These are phyloP conservation scores for Hartigia nigra DNA, from an alignment of 2,888 invertebrate genomes.

Conservation along the genomic window DNA sequence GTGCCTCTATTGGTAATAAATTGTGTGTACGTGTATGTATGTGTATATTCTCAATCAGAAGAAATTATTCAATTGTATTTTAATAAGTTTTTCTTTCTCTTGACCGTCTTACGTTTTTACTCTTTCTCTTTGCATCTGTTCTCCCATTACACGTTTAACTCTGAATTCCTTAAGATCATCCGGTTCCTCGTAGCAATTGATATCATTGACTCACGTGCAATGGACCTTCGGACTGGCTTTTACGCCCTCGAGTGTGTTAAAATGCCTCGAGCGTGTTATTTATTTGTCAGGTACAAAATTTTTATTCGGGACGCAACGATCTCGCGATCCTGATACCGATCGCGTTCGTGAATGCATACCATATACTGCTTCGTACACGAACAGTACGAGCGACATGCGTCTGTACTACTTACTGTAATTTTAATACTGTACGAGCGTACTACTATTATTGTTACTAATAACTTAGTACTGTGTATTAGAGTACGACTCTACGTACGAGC, in stretches of 20 bases:
- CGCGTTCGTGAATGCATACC: background rate
- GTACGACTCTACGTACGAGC: background rate
- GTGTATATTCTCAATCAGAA: background rate
- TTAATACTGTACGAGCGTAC: background rate
- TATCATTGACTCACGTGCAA: background rate
- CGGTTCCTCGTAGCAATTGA: background rate
- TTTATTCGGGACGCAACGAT: background rate
- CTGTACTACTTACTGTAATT: background rate
- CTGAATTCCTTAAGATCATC: background rate
- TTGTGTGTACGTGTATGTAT: background rate
- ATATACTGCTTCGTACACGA: background rate
- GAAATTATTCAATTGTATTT: background rate
- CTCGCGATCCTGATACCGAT: background rate
- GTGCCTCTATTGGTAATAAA: background rate
- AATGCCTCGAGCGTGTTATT: background rate
- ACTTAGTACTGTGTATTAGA: background rate
- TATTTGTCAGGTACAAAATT: too few relatives aligned
- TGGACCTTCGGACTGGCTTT: background rate
- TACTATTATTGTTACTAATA: background rate
- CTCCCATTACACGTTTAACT: background rate
- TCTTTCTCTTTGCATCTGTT: background rate
- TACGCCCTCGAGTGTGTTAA: background rate
- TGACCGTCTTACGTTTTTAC: background rate
- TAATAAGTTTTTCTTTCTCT: background rate
- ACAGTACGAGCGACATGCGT: background rate